Evolutionary conservation across 2,888 invertebrate genomes (phyloP), one percentile per base, ranked within the genome.

Genomic region (Cactoblastis cactorum): DNA sequence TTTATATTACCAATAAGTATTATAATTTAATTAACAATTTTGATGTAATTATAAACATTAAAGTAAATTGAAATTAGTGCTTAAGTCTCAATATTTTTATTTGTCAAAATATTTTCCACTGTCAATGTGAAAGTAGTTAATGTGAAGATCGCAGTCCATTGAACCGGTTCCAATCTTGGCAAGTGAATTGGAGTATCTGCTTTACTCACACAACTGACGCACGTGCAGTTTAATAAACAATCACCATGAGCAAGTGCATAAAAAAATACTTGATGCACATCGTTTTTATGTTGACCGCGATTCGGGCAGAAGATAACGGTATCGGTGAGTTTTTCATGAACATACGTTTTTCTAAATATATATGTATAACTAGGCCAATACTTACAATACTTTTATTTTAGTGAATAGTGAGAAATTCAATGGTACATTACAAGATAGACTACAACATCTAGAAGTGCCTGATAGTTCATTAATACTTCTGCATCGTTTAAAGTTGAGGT

Each of bases 121-220:
- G 53, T 57, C 47, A 51, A 64, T 64, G 83, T 80, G 86, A 86
- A 86, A 86, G 85, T 79, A 55, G 61, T 64, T 52, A 57, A 59
- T 57, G 53, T 62, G 61, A 67, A 65, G 63, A 75, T 76, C 71
- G 63, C 74, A 73, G 67, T 63, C 71, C 66, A 71, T 58, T 72
- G 67, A 77, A 86, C 88, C 82, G 84, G 86, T 84, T 80, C 62
- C 63, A 67, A 69, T 73, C 71, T 66, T 63, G 69, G 66, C 63
- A 68, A 63, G 75, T 65, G 71, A 82, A 84, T 74, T 82, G 76
- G 70, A 80, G 68, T 75, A 78, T 63, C 62, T 62, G 71, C 67
- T 69, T 74, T 72, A 78, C 77, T 74, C 75, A 76, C 61, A 73
- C 75, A 69, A 70, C 63, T 62, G 67, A 59, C 72, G 77, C 66